Evolutionary conservation across 2,888 invertebrate genomes (phyloP).

Genomic region (Amphipoea lucens): DNA sequence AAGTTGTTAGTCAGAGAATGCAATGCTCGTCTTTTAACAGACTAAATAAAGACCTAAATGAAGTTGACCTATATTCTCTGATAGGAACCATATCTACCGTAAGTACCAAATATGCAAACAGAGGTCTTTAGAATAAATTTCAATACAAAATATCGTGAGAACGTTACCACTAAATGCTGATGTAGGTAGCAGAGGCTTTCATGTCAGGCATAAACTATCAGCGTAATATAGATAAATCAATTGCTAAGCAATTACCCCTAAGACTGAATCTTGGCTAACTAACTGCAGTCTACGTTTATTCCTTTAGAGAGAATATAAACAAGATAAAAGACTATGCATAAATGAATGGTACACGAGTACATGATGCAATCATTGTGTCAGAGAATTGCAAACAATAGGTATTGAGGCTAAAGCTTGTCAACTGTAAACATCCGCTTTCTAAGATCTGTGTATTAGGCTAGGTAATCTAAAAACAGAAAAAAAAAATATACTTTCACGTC

Average conservation of each 20-base stretch:
- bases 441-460: not conserved
- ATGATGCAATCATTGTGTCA: conserved; percentile 11
- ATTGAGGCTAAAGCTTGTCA: not conserved
- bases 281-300: conserved; percentile 37
- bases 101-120: conserved; percentile 15
- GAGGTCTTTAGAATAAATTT: conserved; percentile 40
- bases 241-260: conserved; percentile 47
- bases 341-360: conserved; percentile 10
- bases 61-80: not conserved
- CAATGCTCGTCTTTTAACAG: too few relatives aligned
- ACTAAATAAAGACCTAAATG: not conserved
- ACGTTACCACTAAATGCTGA: conserved; percentile 34
- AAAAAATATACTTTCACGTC: fast-evolving
- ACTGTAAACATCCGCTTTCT: conserved; percentile 13
- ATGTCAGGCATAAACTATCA: conserved; percentile 59
- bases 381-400: conserved; percentile 16
- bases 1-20: too few relatives aligned
- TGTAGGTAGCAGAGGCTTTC: conserved; percentile 49
- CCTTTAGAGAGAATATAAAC: conserved; percentile 45
- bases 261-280: conserved; percentile 48
- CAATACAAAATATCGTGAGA: conserved; percentile 55
- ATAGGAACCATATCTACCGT: not conserved
- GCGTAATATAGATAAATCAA: conserved; percentile 56
- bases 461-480: not conserved
- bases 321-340: conserved; percentile 34